Evolutionary conservation across 2,888 invertebrate genomes (phyloP).

Genomic region (Thera obeliscata): DNA sequence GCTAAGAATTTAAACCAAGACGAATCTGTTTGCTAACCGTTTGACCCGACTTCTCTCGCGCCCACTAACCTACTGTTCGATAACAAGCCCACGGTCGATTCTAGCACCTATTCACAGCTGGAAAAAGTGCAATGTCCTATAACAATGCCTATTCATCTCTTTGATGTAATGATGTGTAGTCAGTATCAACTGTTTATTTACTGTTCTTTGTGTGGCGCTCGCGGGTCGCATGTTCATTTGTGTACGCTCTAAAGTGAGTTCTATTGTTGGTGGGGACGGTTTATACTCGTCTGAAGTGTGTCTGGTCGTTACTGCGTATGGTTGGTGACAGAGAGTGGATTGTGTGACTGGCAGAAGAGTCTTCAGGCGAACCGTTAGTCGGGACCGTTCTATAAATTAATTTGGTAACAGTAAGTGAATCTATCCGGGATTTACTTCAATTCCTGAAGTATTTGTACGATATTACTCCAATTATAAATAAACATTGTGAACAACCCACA

Average conservation of each 20-base stretch:
- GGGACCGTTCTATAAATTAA: slow-evolving; percentile 78
- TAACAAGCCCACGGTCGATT: slow-evolving; percentile 61
- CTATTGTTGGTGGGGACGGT: slow-evolving; percentile 45
- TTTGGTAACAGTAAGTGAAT: slow-evolving; percentile 58
- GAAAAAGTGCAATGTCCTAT: slow-evolving; percentile 68
- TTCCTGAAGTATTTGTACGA: slow-evolving; percentile 15
- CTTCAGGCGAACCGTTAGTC: slow-evolving; percentile 76
- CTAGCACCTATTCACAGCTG: slow-evolving; percentile 56
- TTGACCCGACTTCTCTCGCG: slow-evolving; percentile 75
- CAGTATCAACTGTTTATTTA: slow-evolving; percentile 82
- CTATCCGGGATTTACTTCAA: slow-evolving; percentile 47
- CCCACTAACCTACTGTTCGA: slow-evolving; percentile 79
- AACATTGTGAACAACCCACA: too few relatives aligned
- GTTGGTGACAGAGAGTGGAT: slow-evolving; percentile 47
- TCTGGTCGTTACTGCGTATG: slow-evolving; percentile 44
- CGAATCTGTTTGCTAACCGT: slow-evolving; percentile 79
- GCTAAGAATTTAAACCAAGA: slow-evolving; percentile 67
- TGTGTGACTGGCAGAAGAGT: slow-evolving; percentile 75
- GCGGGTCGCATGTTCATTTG: slow-evolving; percentile 52
- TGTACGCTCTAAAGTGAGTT: slow-evolving; percentile 46
- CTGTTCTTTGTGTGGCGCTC: slow-evolving; percentile 56
- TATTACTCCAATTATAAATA: not conserved
- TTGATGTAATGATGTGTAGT: slow-evolving; percentile 80
- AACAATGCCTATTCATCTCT: slow-evolving; percentile 68
- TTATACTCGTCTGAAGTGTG: slow-evolving; percentile 40